Evolutionary conservation across 2,113 vertebrate species (phyloP).

Genomic region (Proteles cristata): DNA sequence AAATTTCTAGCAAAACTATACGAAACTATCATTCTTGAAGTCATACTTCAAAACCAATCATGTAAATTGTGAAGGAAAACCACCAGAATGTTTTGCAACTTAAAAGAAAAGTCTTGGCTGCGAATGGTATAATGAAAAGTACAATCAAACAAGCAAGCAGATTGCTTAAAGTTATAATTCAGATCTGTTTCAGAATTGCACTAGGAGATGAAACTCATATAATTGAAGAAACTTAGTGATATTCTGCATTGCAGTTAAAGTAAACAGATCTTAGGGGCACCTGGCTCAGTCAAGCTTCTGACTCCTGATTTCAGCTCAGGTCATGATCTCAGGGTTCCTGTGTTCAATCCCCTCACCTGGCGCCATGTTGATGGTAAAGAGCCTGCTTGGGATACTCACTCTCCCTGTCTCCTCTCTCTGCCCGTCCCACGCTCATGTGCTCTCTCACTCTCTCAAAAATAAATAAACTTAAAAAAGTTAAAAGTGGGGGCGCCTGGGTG

Average conservation of each 20-base stretch:
- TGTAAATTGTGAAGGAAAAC: conserved; percentile 31
- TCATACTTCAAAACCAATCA: not conserved
- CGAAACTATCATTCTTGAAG: not conserved
- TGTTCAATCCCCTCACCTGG: too few relatives aligned
- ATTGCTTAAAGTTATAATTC: not conserved
- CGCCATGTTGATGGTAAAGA: too few relatives aligned
- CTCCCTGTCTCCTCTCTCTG: too few relatives aligned
- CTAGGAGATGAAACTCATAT: not conserved
- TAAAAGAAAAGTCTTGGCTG: not conserved
- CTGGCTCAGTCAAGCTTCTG: too few relatives aligned
- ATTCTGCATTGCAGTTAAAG: not conserved
- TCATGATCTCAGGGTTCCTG: too few relatives aligned
- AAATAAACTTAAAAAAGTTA: too few relatives aligned
- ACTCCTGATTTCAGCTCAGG: too few relatives aligned
- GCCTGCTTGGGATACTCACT: too few relatives aligned
- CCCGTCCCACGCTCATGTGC: too few relatives aligned
- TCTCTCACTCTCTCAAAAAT: too few relatives aligned
- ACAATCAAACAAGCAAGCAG: not conserved
- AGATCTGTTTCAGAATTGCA: not conserved
- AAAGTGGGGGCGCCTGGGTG: too few relatives aligned
- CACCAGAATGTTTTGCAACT: not conserved
- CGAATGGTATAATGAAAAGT: not conserved
- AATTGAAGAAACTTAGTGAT: not conserved
- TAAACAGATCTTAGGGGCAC: not conserved
- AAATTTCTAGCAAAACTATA: not conserved